phyloP scores from a whole-genome alignment of 2,888 invertebrate species.

The Carpatolechia fugitivella region DNA sequence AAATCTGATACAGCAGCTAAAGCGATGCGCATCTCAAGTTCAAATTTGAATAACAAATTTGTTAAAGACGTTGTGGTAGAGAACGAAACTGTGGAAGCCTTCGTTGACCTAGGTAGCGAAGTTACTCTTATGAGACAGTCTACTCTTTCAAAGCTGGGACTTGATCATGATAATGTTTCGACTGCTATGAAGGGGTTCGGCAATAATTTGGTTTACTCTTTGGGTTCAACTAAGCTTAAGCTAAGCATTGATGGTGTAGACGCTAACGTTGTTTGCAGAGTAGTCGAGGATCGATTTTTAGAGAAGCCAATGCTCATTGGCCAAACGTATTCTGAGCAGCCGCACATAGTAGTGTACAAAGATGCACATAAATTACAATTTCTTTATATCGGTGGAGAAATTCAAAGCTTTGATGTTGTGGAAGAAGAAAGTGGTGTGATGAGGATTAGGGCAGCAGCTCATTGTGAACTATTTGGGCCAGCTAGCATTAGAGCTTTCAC shows the following conservation, averaged over 20 bases:
- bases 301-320: constrained; percentile 24
- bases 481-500: constrained; percentile 13
- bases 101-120: constrained; percentile 18
- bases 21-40: constrained; percentile 13
- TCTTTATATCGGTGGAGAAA: constrained; percentile 8
- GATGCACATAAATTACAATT: constrained; percentile 15
- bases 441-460: neutral
- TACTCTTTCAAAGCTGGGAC: neutral
- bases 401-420: constrained; percentile 5
- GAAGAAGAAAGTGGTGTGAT: neutral
- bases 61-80: constrained; percentile 11
- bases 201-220: constrained; percentile 18
- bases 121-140: constrained; percentile 16
- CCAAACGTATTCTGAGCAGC: constrained; percentile 24
- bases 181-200: constrained; percentile 24
- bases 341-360: constrained; percentile 23
- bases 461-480: constrained; percentile 11
- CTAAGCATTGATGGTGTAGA: constrained; percentile 20
- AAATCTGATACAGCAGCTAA: neutral
- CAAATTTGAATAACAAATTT: constrained; percentile 11
- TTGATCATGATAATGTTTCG: constrained; percentile 8
- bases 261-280: constrained; percentile 18
- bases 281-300: constrained; percentile 22
- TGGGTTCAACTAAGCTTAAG: constrained; percentile 13
- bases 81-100: constrained; percentile 8